These are phyloP conservation scores for Physocephala rufipes DNA, from an alignment of 2,888 invertebrate genomes.

Conservation along the genomic window DNA sequence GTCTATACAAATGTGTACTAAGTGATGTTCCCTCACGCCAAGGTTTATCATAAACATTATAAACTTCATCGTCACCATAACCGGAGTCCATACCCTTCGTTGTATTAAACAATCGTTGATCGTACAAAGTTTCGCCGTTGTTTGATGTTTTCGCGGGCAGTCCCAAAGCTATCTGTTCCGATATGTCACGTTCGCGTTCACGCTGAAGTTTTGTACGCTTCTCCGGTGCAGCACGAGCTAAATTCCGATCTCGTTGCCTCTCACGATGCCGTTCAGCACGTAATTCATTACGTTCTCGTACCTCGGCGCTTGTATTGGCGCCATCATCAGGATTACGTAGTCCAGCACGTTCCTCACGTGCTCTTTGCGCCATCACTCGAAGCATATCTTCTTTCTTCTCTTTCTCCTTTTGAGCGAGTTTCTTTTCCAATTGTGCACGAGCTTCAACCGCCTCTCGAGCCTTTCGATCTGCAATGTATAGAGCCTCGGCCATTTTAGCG, in stretches of 20 bases:
- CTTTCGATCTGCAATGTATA: conserved; percentile 97
- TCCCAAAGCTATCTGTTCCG: conserved; percentile 97
- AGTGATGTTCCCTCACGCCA: conserved; percentile 92
- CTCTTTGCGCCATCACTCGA: conserved; percentile 91
- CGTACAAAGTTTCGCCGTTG: conserved; percentile 86
- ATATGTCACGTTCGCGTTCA: conserved; percentile 95
- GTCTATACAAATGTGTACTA: conserved; percentile 89
- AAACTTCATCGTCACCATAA: conserved; percentile 96
- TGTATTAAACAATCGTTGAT: conserved; percentile 95
- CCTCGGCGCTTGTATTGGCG: conserved; percentile 67
- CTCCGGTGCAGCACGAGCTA: conserved; percentile 93
- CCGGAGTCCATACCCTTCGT: conserved; percentile 89
- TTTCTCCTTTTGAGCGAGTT: conserved; percentile 96
- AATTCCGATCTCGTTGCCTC: conserved; percentile 89
- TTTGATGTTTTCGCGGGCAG: conserved; percentile 82
- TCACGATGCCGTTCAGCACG: conserved; percentile 91
- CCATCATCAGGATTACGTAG: conserved; percentile 65
- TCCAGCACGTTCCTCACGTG: conserved; percentile 94
- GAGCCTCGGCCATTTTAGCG: conserved; percentile 95
- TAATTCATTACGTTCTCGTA: conserved; percentile 85
- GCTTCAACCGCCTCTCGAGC: conserved; percentile 98
- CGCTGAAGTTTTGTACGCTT: conserved; percentile 88
- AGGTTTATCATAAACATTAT: conserved; percentile 97
- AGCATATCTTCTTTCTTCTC: conserved; percentile 97
- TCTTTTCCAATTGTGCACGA: conserved; percentile 93